phyloP scores from a whole-genome alignment of 2,797 vertebrate genomes.

The Onychomys torridus region DNA sequence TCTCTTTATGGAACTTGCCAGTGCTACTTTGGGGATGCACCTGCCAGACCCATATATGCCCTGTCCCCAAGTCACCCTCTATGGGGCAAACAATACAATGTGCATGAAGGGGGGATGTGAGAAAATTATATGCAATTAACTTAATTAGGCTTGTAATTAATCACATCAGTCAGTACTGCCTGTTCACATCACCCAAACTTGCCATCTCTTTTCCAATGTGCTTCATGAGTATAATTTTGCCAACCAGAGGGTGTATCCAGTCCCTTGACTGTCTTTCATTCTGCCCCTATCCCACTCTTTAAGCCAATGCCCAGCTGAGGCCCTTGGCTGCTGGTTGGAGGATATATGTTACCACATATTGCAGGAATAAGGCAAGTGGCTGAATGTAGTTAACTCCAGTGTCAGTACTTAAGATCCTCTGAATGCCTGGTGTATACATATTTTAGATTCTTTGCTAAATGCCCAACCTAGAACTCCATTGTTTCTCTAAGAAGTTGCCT shows the following conservation, averaged over 20 bases:
- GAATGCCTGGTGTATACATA: not conserved
- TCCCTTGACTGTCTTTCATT: not conserved
- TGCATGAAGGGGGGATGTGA: not conserved
- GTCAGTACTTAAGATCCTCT: not conserved
- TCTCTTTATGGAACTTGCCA: not conserved
- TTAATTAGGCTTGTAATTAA: not conserved
- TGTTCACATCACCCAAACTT: not conserved
- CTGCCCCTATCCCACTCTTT: not conserved
- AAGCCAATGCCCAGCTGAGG: not conserved
- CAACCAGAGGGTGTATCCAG: not conserved
- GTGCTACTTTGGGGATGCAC: accelerated
- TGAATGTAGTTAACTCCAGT: not conserved
- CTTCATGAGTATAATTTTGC: not conserved
- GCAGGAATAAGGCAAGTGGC: not conserved
- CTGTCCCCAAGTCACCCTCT: not conserved
- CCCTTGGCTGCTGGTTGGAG: too few species aligned
- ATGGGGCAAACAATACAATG: not conserved
- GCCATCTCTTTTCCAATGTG: not conserved
- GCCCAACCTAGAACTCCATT: constrained; percentile 66
- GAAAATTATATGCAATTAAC: not conserved
- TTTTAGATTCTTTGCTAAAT: constrained; percentile 24
- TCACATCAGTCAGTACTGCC: not conserved
- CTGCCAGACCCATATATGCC: not conserved
- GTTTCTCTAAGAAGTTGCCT: constrained; percentile 69
- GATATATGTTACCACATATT: not conserved